Evolutionary conservation across 2,113 vertebrate species (phyloP).

Genomic region (Ascaphus truei): DNA sequence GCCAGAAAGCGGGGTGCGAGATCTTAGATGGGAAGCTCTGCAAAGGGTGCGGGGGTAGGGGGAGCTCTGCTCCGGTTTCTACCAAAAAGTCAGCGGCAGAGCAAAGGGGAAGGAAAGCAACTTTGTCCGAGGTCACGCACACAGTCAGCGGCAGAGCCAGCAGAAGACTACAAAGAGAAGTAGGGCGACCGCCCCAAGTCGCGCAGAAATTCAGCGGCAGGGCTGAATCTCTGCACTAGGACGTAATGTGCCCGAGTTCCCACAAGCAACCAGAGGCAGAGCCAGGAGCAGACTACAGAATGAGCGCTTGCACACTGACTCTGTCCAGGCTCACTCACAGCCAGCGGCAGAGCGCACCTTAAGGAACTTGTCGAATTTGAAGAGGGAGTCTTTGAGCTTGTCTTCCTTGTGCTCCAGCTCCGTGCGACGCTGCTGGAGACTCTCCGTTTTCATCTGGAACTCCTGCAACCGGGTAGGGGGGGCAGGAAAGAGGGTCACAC

Average conservation of each 20-base stretch:
- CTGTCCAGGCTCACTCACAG: rapidly evolving
- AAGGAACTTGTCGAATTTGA: slow-evolving; percentile 56
- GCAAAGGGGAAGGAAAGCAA: no score
- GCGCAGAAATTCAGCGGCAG: no score
- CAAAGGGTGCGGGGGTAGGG: no score
- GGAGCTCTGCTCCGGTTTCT: no score
- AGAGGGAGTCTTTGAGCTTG: slow-evolving; percentile 40
- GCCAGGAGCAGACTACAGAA: not conserved
- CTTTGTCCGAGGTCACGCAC: no score
- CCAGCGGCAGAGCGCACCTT: slow-evolving; percentile 51
- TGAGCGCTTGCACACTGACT: rapidly evolving
- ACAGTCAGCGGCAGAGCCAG: no score
- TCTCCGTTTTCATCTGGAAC: slow-evolving; percentile 47
- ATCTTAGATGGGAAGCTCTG: no score
- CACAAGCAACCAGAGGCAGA: not conserved
- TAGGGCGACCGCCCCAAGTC: no score
- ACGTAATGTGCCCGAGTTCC: not conserved
- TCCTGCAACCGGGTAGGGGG: slow-evolving; percentile 37
- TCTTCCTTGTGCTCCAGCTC: slow-evolving; percentile 49
- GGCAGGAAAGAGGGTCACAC: not conserved
- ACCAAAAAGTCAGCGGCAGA: no score
- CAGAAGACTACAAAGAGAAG: no score
- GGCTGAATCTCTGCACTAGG: no score
- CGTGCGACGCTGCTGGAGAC: slow-evolving; percentile 45
- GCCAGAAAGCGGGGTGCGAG: no score